phyloP scores from a whole-genome alignment of 2,113 vertebrate genomes.

The Macquaria ambigua region DNA sequence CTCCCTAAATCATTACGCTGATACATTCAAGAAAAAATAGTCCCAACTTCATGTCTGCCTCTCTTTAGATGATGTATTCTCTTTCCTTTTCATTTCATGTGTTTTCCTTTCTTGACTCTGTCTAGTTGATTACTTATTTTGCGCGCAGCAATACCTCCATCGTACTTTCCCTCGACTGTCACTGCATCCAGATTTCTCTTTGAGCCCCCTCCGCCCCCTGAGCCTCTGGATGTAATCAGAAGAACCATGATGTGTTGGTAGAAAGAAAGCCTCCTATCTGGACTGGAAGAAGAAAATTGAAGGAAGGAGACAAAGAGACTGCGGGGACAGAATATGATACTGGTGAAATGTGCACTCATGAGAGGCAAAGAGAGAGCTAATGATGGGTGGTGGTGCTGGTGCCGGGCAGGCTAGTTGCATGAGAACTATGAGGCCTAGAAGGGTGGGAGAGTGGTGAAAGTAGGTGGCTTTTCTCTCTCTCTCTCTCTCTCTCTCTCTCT shows the following conservation, averaged over 20 bases:
- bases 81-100: not conserved
- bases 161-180: not conserved
- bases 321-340: constrained; percentile 58
- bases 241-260: constrained; percentile 29
- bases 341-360: constrained; percentile 45
- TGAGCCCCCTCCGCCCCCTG: constrained; percentile 13
- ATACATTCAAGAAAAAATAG: not conserved
- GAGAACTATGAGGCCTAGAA: constrained; percentile 57
- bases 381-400: constrained; percentile 57
- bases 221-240: constrained; percentile 60
- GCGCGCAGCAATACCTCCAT: constrained; percentile 1
- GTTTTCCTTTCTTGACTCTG: constrained; percentile 10
- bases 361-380: constrained; percentile 63
- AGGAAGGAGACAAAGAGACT: constrained; percentile 44
- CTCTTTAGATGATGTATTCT: constrained; percentile 21
- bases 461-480: not conserved
- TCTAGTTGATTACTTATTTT: constrained; percentile 37
- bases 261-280: constrained; percentile 47
- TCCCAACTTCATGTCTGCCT: constrained; percentile 7
- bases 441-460: constrained; percentile 35
- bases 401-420: constrained; percentile 54
- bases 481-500: no score
- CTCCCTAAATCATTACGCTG: not conserved
- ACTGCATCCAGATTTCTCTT: constrained; percentile 38
- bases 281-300: constrained; percentile 47